Conservation (phyloP, 2,797 vertebrate species). For the Lophura swinhoii region DNA sequence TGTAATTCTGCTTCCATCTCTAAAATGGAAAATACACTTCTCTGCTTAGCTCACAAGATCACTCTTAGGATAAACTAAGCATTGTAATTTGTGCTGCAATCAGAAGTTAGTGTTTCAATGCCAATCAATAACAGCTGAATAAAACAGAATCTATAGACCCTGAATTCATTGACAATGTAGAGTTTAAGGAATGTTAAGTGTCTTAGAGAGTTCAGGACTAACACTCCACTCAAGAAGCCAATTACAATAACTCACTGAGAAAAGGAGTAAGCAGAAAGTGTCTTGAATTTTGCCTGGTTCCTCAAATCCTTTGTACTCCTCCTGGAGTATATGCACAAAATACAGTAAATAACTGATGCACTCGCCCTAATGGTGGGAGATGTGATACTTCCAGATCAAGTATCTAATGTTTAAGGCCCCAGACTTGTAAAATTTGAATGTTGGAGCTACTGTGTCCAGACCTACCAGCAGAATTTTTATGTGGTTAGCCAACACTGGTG, state of each 20-base stretch:
- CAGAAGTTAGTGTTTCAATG: conserved; percentile 43
- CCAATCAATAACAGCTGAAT: conserved; percentile 29
- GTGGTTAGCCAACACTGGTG: background rate
- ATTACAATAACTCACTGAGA: background rate
- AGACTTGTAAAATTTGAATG: background rate
- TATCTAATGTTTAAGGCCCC: background rate
- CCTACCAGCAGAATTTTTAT: background rate
- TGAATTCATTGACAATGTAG: background rate
- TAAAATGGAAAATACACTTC: background rate
- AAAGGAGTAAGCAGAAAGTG: background rate
- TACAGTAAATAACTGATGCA: fast-evolving
- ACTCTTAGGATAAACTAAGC: conserved; percentile 15
- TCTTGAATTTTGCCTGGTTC: background rate
- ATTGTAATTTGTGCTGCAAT: conserved; percentile 31
- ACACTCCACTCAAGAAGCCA: background rate
- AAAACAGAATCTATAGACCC: conserved; percentile 13
- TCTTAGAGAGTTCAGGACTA: background rate
- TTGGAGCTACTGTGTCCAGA: background rate
- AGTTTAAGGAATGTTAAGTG: conserved; percentile 25
- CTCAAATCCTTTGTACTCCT: background rate
- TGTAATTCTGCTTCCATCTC: background rate
- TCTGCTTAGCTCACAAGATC: background rate
- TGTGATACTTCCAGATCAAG: background rate
- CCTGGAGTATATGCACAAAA: background rate
- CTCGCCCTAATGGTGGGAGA: background rate